These are phyloP conservation scores for Carollia perspicillata DNA, from an alignment of 2,113 vertebrate species.

Conservation along the genomic window DNA sequence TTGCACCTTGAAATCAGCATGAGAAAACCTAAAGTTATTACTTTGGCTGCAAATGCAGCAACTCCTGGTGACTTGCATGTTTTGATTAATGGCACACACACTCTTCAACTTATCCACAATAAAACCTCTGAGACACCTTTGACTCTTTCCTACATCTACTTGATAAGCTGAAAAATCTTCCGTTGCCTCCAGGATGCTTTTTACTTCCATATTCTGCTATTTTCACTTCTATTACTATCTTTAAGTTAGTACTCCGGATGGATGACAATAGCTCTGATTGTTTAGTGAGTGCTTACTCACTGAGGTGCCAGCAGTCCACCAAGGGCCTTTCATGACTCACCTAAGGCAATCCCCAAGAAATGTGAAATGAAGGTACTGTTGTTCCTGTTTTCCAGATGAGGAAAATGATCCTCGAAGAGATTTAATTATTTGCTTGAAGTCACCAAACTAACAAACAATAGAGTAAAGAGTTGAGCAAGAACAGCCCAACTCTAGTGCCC, in stretches of 20 bases:
- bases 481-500: neutral
- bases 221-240: neutral
- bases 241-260: neutral
- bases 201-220: neutral
- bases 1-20: conserved; percentile 1
- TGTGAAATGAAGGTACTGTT: neutral
- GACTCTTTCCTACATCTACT: neutral
- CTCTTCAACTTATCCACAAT: neutral
- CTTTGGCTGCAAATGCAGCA: neutral
- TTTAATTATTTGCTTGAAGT: neutral
- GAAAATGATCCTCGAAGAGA: neutral
- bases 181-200: neutral
- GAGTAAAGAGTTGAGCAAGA: neutral
- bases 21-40: conserved; percentile 35
- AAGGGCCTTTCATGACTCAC: neutral
- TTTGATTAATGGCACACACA: neutral
- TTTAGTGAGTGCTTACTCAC: neutral
- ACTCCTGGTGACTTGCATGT: neutral
- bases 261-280: neutral
- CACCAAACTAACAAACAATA: neutral
- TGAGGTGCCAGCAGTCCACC: neutral
- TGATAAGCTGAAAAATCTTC: neutral
- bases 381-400: neutral
- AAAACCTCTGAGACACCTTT: conserved; percentile 29
- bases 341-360: neutral